Evolutionary conservation across 2,113 vertebrate species (phyloP).

Genomic region (Progne subis): DNA sequence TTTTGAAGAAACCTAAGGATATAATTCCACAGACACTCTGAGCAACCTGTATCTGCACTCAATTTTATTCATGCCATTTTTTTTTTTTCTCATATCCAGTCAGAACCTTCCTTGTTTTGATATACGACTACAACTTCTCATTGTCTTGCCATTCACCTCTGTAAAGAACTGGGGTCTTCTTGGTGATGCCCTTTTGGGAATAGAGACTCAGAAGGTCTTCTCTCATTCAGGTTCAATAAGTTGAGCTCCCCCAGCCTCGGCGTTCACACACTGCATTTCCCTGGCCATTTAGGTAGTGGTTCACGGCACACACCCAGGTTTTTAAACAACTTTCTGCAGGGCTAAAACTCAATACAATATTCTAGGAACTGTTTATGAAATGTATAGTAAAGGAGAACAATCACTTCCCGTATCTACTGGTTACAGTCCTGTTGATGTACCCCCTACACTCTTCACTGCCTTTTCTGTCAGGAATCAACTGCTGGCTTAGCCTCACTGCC

Average conservation of each 20-base stretch:
- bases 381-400: not conserved
- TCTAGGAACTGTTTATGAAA: not conserved
- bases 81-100: not conserved
- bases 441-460: not conserved
- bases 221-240: not conserved
- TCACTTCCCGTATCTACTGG: not conserved
- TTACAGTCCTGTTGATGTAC: not conserved
- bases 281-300: not conserved
- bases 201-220: not conserved
- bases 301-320: not conserved
- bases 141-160: not conserved
- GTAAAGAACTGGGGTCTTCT: not conserved
- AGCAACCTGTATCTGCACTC: not conserved
- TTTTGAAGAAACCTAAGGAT: not conserved
- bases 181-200: not conserved
- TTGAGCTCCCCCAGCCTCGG: not conserved
- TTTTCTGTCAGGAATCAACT: not conserved
- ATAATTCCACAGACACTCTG: not conserved
- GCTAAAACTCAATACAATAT: not conserved
- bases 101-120: not conserved
- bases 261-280: accelerated
- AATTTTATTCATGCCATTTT: not conserved
- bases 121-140: not conserved
- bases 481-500: not conserved
- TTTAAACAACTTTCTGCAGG: not conserved